Conservation (phyloP, 2,113 vertebrate species). For the Pyrgilauda ruficollis region DNA sequence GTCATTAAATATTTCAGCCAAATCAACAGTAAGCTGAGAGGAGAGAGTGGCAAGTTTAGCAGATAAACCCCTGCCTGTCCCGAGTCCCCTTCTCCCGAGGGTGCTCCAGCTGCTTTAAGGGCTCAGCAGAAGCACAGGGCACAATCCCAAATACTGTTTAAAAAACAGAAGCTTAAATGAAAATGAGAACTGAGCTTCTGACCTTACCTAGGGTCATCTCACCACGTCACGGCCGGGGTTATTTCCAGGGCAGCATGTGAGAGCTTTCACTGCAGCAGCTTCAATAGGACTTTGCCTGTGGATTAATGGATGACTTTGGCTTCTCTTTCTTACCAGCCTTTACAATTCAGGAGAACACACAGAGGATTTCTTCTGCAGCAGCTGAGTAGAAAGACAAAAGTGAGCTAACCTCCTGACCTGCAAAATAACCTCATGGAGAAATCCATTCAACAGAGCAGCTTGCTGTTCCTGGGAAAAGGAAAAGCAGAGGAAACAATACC, state of each 20-base stretch:
- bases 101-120: not conserved
- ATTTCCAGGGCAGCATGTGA: conserved; percentile 38
- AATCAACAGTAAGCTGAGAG: not conserved
- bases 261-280: conserved; percentile 45
- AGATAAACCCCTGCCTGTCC: not conserved
- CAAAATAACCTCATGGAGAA: not conserved
- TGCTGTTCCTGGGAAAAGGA: not conserved
- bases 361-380: conserved; percentile 5
- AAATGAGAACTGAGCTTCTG: conserved; percentile 28
- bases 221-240: not conserved
- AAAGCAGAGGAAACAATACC: not conserved
- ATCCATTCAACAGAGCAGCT: not conserved
- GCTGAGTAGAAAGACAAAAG: conserved; percentile 6
- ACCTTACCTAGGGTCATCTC: not conserved
- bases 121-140: not conserved
- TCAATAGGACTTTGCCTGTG: not conserved
- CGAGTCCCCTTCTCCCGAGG: not conserved
- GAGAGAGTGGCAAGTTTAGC: not conserved
- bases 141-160: not conserved
- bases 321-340: conserved; percentile 16
- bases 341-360: not conserved
- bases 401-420: conserved; percentile 39
- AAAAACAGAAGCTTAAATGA: conserved; percentile 25
- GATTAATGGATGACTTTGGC: conserved; percentile 39
- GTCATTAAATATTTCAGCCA: not conserved